These are phyloP conservation scores for Oreotragus oreotragus DNA, from an alignment of 2,113 vertebrate species.

Conservation along the genomic window DNA sequence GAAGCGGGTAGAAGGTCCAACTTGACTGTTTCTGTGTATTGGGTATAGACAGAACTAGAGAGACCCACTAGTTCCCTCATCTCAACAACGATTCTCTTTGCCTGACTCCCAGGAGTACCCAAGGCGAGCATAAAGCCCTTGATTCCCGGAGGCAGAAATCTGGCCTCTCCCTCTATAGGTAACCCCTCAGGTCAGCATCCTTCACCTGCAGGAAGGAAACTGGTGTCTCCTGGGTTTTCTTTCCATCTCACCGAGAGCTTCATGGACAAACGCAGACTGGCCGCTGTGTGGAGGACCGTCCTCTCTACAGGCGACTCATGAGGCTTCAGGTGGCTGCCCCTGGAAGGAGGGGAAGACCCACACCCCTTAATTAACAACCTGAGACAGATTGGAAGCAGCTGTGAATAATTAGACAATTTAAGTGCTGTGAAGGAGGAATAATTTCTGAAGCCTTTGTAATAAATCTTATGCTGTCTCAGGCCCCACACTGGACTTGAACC, in stretches of 20 bases:
- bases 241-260: conserved; percentile 75
- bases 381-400: conserved; percentile 94
- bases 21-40: rapidly evolving
- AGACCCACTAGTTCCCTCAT: not conserved
- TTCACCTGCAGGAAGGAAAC: conserved; percentile 73
- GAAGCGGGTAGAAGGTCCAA: rapidly evolving
- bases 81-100: not conserved
- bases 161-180: conserved; percentile 56
- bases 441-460: conserved; percentile 96
- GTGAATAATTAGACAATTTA: conserved; percentile 99
- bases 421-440: conserved; percentile 95
- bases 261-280: conserved; percentile 77
- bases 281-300: conserved; percentile 74
- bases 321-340: not conserved
- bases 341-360: conserved; percentile 73
- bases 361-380: conserved; percentile 89
- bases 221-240: conserved; percentile 53
- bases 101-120: rapidly evolving
- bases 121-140: not conserved
- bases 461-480: conserved; percentile 98
- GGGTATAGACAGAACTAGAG: not conserved
- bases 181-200: conserved; percentile 77
- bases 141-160: conserved; percentile 77
- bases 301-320: not conserved
- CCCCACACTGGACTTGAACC: conserved; percentile 88